These are phyloP conservation scores for Noctua janthe DNA, from an alignment of 2,888 invertebrate species.

Conservation along the genomic window DNA sequence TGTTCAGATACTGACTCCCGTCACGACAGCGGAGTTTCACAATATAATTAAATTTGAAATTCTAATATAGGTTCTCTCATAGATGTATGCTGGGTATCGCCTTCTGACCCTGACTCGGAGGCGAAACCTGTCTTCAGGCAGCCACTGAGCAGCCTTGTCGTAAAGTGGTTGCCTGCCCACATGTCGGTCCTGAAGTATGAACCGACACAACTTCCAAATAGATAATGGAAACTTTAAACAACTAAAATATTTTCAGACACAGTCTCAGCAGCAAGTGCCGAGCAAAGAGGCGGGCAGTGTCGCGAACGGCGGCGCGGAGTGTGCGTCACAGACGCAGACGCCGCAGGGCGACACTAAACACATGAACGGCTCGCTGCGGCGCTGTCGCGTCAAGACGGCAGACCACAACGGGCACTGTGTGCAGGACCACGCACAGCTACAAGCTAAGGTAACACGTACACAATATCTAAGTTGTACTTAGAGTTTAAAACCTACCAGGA, in stretches of 20 bases:
- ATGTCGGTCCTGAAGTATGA: not conserved
- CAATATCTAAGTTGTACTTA: not conserved
- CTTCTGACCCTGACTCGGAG: not conserved
- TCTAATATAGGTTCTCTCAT: too few relatives aligned
- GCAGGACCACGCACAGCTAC: conserved; percentile 74
- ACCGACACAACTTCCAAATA: not conserved
- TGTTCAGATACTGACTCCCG: not conserved
- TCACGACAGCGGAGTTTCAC: not conserved
- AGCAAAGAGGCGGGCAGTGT: conserved; percentile 58
- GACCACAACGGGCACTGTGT: conserved; percentile 81
- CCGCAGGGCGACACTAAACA: conserved; percentile 70
- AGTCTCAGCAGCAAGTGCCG: conserved; percentile 60
- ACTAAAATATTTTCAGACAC: conserved; percentile 22
- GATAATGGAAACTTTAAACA: not conserved
- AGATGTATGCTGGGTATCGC: not conserved
- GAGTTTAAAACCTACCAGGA: not conserved
- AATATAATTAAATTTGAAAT: too few relatives aligned
- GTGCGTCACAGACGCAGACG: conserved; percentile 28
- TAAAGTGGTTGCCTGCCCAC: not conserved
- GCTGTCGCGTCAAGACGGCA: conserved; percentile 71
- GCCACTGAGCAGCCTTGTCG: not conserved
- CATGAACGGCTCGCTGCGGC: conserved; percentile 80
- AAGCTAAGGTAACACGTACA: conserved; percentile 73
- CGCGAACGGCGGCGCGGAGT: conserved; percentile 54
- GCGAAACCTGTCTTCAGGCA: not conserved